phyloP scores from a whole-genome alignment of 2,888 invertebrate species.

The Mythimna albipuncta region DNA sequence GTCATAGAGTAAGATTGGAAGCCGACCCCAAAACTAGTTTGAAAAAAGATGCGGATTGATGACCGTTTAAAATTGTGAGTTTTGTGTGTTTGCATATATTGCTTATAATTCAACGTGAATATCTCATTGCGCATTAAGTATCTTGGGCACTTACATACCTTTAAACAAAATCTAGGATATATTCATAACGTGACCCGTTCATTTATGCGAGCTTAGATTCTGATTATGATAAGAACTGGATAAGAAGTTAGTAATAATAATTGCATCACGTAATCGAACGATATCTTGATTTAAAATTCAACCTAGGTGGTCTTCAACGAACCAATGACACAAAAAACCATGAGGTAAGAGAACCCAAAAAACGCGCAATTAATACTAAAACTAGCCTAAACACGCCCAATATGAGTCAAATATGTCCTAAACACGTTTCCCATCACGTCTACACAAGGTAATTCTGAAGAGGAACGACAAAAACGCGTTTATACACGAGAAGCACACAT shows the following conservation, averaged over 20 bases:
- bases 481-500: constrained; percentile 77
- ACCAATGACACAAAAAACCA: constrained; percentile 15
- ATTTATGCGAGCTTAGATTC: constrained; percentile 9
- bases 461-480: constrained; percentile 85
- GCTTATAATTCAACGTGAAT: too few species aligned
- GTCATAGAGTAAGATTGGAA: too few species aligned
- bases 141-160: background rate
- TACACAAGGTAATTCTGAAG: constrained; percentile 83
- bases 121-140: background rate
- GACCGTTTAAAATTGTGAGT: background rate
- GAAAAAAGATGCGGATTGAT: too few species aligned
- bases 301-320: constrained; percentile 43
- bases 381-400: constrained; percentile 49
- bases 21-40: too few species aligned
- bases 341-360: constrained; percentile 16
- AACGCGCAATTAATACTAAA: constrained; percentile 44
- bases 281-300: constrained; percentile 23
- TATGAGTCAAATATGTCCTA: constrained; percentile 61
- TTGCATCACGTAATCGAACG: constrained; percentile 2
- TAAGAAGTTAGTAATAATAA: background rate
- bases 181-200: background rate
- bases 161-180: background rate
- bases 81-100: background rate
- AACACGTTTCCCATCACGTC: constrained; percentile 83
- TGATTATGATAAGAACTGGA: background rate